Base-by-base conservation (phyloP, 2,888 invertebrate species). In the Ophraella communa region DNA sequence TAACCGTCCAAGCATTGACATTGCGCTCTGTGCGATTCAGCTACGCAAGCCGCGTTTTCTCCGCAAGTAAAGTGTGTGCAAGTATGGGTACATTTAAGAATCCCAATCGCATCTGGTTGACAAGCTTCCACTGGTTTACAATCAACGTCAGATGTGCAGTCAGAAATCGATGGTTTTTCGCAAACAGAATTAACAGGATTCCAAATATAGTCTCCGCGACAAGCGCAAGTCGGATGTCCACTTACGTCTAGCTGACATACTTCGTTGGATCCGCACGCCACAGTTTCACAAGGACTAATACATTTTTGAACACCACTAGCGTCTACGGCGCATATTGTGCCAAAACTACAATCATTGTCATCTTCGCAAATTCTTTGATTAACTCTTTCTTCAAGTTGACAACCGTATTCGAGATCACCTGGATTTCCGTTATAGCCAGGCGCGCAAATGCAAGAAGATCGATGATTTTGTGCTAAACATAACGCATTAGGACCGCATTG, bases 401-500 rank as follows among this genome's bases (percentile, higher is more conserved):
- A 95, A 1, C 95, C 95, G 4, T 86, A 83, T 67, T 87, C 86
- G 18, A 93, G 84, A 80, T 95, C 93, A 70, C 89, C 90, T 0
- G 95, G 94, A 81, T 93, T 91, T 24, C 95, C 96, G 56, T 86
- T 83, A 78, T 89, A 94, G 0, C 93, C 93, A 67, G 93, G 91
- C 21, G 90, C 86, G 78, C 96, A 96, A 65, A 95, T 89, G 77
- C 95, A 96, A 30, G 92, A 89, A 1, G 95, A 93, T 67, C 91
- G 87, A 80, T 95, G 95, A 76, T 91, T 91, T 75, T 93, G 89
- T 14, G 92, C 89, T 5, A 94, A 88, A 78, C 95, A 95, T 1
- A 94, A 81, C 2, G 95, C 94, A 80, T 95, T 95, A 0, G 95
- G 94, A 10, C 95, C 95, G 78, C 95, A 95, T 75, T 94, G 94